These are phyloP conservation scores for Euwallacea similis DNA, from an alignment of 1,140 invertebrate species.

Conservation along the genomic window DNA sequence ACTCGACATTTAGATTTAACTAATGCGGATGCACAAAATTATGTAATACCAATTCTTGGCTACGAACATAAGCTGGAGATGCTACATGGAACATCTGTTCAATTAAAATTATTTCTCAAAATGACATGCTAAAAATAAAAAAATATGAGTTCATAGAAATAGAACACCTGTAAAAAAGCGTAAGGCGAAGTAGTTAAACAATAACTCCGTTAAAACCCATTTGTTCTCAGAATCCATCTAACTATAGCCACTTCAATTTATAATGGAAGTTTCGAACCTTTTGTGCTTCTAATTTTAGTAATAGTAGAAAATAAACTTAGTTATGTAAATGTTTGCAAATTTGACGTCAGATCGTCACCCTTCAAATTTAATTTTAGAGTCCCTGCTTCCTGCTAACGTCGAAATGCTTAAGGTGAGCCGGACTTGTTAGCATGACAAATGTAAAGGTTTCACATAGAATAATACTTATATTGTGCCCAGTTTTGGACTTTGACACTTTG, in stretches of 20 bases:
- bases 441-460: neutral
- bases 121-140: no score
- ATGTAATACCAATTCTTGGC: no score
- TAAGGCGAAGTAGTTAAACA: slow-evolving; percentile 10
- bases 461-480: no score
- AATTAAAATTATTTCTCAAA: no score
- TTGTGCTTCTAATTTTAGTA: slow-evolving; percentile 1
- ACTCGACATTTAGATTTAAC: no score
- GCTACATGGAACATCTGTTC: no score
- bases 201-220: slow-evolving; percentile 8
- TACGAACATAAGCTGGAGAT: no score
- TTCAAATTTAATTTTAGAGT: slow-evolving; percentile 20
- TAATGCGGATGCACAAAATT: no score
- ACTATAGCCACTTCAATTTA: neutral
- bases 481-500: no score
- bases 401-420: slow-evolving; percentile 8
- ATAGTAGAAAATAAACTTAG: neutral
- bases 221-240: neutral
- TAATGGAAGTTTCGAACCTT: neutral
- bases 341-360: slow-evolving; percentile 7
- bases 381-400: slow-evolving; percentile 17
- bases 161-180: no score
- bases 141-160: no score
- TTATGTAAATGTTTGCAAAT: slow-evolving; percentile 14
- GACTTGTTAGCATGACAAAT: slow-evolving; percentile 1